Percentiles rank a stretch among this genome's conserved stretches.
Conservation (phyloP, 2,888 invertebrate species). For the Thereva unica region DNA sequence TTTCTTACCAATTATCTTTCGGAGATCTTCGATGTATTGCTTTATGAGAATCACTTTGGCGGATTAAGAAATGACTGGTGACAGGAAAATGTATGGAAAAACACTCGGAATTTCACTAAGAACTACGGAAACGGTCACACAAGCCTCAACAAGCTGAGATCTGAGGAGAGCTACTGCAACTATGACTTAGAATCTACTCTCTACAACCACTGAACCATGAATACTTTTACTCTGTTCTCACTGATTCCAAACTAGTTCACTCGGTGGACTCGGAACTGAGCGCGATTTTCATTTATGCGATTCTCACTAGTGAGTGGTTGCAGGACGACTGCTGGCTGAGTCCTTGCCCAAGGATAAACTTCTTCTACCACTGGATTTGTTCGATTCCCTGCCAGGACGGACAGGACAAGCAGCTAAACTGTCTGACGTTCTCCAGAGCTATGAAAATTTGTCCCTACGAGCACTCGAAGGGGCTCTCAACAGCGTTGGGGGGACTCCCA, state of each 20-base stretch:
- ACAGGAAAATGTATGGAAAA: conserved; percentile 44
- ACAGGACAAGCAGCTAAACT: conserved; percentile 56
- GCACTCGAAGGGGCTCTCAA: conserved; percentile 47
- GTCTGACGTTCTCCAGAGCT: conserved; percentile 59
- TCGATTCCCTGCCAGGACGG: conserved; percentile 45
- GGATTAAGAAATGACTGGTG: conserved; percentile 46
- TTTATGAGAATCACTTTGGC: conserved; percentile 59
- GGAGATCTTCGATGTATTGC: conserved; percentile 60
- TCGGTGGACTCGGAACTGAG: neutral
- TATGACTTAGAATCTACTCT: conserved; percentile 1
- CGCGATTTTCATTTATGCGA: conserved; percentile 29
- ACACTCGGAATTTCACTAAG: conserved; percentile 23
- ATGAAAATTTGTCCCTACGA: conserved; percentile 52
- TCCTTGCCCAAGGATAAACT: neutral
- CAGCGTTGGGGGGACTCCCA: neutral
- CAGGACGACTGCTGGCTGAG: conserved; percentile 5
- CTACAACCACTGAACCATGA: conserved; percentile 26
- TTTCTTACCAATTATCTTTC: conserved; percentile 59
- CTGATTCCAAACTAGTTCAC: conserved; percentile 18
- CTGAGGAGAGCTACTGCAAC: conserved; percentile 11
- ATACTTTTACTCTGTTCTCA: conserved; percentile 7
- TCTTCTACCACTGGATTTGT: neutral
- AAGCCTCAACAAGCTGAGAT: conserved; percentile 18
- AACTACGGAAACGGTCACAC: conserved; percentile 38
- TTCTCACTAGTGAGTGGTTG: neutral